Conservation (phyloP, 2,888 invertebrate genomes). For the Ommatoiulus sabulosus region DNA sequence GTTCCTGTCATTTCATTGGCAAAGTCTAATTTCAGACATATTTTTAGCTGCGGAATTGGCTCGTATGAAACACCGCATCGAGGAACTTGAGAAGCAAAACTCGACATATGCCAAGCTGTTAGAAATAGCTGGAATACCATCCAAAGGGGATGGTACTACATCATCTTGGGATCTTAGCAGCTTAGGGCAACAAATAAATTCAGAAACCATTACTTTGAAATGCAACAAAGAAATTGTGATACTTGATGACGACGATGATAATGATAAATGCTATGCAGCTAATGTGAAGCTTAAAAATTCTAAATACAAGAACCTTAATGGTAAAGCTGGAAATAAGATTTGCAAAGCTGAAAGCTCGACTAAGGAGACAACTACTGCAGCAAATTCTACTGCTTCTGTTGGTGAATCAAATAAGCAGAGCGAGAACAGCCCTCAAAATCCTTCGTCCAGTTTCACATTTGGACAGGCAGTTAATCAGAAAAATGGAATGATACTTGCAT, state of each 20-base stretch:
- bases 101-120: conserved; percentile 64
- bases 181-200: conserved; percentile 15
- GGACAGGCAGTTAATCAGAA: neutral
- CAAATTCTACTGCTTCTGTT: neutral
- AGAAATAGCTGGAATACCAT: conserved; percentile 64
- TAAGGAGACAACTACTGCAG: neutral
- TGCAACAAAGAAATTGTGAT: conserved; percentile 45
- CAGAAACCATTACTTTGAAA: neutral
- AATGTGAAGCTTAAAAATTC: neutral
- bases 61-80: conserved; percentile 63
- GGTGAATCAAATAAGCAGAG: neutral
- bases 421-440: neutral
- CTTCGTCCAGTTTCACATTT: neutral
- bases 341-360: neutral
- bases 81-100: conserved; percentile 63
- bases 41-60: conserved; percentile 65
- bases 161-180: conserved; percentile 55
- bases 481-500: neutral
- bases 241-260: conserved; percentile 25
- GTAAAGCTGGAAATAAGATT: conserved; percentile 12
- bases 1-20: neutral
- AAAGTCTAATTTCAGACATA: neutral
- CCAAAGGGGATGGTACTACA: conserved; percentile 60
- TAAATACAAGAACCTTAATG: neutral
- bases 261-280: neutral